phyloP scores from a whole-genome alignment of 2,113 vertebrate genomes.

The Dendropsophus ebraccatus region DNA sequence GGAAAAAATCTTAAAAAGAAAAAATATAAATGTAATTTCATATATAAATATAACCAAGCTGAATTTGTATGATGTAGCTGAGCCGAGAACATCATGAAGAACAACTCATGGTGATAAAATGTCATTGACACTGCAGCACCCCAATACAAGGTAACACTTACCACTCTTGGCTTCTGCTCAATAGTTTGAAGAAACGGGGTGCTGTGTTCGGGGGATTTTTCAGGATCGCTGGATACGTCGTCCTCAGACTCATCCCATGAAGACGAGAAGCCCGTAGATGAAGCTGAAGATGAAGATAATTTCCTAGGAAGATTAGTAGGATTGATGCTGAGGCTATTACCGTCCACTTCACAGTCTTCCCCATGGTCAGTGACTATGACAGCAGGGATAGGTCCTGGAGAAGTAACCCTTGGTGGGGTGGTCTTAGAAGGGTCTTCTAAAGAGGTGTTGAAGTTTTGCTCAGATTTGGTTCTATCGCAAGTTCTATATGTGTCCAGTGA shows the following conservation, averaged over 20 bases:
- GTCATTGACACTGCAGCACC: no score
- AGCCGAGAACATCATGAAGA: not conserved
- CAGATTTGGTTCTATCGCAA: not conserved
- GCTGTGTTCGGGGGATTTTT: constrained; percentile 82
- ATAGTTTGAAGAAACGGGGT: constrained; percentile 83
- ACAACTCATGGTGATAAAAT: no score
- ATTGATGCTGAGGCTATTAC: constrained; percentile 69
- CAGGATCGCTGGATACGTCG: constrained; percentile 93
- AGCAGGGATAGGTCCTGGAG: constrained; percentile 75
- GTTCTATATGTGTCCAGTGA: not conserved
- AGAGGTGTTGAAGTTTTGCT: not conserved
- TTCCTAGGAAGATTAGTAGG: constrained; percentile 78
- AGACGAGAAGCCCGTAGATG: constrained; percentile 95
- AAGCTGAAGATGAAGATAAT: constrained; percentile 93
- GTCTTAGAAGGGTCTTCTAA: not conserved
- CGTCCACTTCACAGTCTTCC: constrained; percentile 72
- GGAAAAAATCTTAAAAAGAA: no score
- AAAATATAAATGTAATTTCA: no score
- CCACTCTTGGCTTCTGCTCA: constrained; percentile 86
- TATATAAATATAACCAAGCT: not conserved
- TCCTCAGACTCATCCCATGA: constrained; percentile 98
- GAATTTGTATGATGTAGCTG: not conserved
- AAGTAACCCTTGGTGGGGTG: not conserved
- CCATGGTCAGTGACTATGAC: constrained; percentile 93
- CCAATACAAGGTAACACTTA: constrained; percentile 72